Percentiles rank a stretch among this genome's conserved stretches.
phyloP scores from a whole-genome alignment of 2,797 vertebrate genomes.

The Alcedo quadribrachys region DNA sequence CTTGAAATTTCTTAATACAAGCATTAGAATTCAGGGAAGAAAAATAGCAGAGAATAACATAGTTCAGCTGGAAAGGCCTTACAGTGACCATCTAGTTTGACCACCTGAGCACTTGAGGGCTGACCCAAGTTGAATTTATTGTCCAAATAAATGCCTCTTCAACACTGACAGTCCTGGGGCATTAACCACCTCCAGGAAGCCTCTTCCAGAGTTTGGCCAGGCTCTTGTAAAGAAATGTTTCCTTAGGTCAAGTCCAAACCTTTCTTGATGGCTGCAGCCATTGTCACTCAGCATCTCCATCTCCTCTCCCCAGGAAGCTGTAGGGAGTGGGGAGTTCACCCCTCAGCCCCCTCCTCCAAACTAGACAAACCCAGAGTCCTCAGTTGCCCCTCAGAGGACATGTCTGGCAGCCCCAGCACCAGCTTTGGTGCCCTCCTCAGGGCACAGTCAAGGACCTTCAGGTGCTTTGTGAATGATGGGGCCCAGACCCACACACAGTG shows the following conservation, averaged over 20 bases:
- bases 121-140: neutral
- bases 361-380: neutral
- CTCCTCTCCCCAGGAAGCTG: neutral
- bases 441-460: neutral
- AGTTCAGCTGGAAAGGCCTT: neutral
- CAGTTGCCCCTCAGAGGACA: neutral
- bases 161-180: neutral
- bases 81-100: neutral
- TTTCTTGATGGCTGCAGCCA: neutral
- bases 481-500: rapidly evolving
- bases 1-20: neutral
- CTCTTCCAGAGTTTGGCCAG: neutral
- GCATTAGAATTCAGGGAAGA: neutral
- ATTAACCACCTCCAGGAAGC: neutral
- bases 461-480: neutral
- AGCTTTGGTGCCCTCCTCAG: neutral
- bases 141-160: neutral
- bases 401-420: neutral
- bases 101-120: neutral
- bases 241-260: neutral
- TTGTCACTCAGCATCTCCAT: neutral
- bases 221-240: neutral
- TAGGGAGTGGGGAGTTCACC: neutral
- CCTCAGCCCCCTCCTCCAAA: neutral
- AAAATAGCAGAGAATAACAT: too few relatives aligned